Base-by-base conservation (phyloP, 2,797 vertebrate genomes). In the Phylloscopus collybita region DNA sequence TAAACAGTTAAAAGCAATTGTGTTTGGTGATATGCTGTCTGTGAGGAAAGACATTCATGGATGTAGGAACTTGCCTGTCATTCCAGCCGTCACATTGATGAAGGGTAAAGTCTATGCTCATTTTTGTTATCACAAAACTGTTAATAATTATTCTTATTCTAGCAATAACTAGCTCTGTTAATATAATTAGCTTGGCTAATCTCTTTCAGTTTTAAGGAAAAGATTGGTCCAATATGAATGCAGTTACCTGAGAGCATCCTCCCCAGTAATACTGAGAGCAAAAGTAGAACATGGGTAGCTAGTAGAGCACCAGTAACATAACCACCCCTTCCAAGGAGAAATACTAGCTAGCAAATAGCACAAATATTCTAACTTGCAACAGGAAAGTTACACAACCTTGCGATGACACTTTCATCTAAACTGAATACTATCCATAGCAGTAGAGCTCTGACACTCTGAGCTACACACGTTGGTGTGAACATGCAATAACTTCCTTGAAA, bases 1-100 rank as follows among this genome's bases (percentile, higher is more conserved):
- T 96, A 95, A 97, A 93, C 50, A 89, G 70, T 86, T 90, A 93
- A 50, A 32, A 90, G 32, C 45, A 71, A 94, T 96, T 97, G 86
- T 92, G 76, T 80, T 96, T 7, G 8, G 20, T 88, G 61, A 67
- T 82, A 19, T 32, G 30, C 36, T 93, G 56, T 16, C 34, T 84
- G 59, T 87, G 67, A 93, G 78, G 80, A 54, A 87, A 92, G 32
- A 29, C 5, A 75, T 17, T 60, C 5, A 1, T 10, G 18, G 13
- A 36, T n/a, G 8, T 25, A 49, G 27, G 17, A 50, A 4, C 36
- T 91, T 79, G 11, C 21, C 42, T 53, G 8, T 45, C 26, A 29
- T 85, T 74, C 42, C 49, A 91, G 40, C 5, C 36, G 4, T 54
- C 59, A 60, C n/a, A 5, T 62, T 70, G 42, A 22, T 8, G 18